A percentile compares a stretch with the other conserved stretches of the same genome.
Evolutionary conservation across 2,888 invertebrate species (phyloP).

Genomic region (Galerucella pusilla): DNA sequence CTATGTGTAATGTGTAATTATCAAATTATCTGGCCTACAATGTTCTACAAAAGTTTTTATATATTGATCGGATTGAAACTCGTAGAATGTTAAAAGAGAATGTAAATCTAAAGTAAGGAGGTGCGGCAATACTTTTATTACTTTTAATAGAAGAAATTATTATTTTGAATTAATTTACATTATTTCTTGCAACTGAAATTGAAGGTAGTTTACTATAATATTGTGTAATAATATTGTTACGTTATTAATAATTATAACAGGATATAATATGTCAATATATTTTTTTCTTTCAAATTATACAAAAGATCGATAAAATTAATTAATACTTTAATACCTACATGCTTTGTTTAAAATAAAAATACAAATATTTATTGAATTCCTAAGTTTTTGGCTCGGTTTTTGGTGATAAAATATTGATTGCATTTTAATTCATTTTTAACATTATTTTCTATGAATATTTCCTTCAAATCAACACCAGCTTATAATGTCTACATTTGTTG

Average conservation of each 20-base stretch:
- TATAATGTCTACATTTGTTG: neutral
- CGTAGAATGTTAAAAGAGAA: constrained; percentile 36
- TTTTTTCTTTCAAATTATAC: neutral
- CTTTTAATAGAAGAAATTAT: constrained; percentile 12
- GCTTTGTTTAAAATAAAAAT: too few species aligned
- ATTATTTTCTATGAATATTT: too few species aligned
- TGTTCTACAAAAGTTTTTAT: neutral
- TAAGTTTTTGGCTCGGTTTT: too few species aligned
- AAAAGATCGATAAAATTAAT: too few species aligned
- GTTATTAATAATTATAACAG: neutral
- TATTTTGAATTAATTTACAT: constrained; percentile 10
- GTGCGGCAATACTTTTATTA: constrained; percentile 21
- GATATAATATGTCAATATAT: neutral
- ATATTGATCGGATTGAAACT: constrained; percentile 8
- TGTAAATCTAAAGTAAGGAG: constrained; percentile 13
- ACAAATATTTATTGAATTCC: too few species aligned
- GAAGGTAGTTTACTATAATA: constrained; percentile 11
- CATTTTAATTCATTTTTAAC: too few species aligned
- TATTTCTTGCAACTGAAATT: neutral
- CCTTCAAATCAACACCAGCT: too few species aligned
- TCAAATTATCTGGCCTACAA: constrained; percentile 5
- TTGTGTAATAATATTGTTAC: constrained; percentile 8
- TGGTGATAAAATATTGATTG: too few species aligned
- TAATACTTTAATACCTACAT: too few species aligned
- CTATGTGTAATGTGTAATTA: neutral